phyloP scores from a whole-genome alignment of 2,888 invertebrate species.

The Nomada lathburiana region DNA sequence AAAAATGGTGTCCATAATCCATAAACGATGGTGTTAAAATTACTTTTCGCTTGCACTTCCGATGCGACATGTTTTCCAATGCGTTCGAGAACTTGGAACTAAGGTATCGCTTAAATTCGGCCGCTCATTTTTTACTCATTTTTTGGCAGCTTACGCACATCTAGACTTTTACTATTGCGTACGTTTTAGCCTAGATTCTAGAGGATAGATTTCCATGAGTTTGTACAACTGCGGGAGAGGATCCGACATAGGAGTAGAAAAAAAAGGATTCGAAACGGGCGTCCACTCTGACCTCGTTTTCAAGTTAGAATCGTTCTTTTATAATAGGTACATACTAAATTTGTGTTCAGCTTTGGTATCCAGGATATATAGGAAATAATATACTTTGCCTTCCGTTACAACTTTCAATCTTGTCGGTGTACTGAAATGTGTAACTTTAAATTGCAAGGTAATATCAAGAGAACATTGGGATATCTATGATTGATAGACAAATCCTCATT shows the following conservation, averaged over 20 bases:
- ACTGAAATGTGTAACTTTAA: too few species aligned
- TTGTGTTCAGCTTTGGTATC: background rate
- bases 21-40: background rate
- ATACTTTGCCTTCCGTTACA: background rate
- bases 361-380: background rate
- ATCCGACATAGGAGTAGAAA: background rate
- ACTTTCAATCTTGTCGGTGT: too few species aligned
- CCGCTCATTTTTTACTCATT: too few species aligned
- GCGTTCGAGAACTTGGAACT: too few species aligned
- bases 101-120: too few species aligned
- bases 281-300: constrained; percentile 9
- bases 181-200: background rate
- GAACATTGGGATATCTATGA: background rate
- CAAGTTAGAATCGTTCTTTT: background rate
- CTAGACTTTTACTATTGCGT: background rate
- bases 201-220: constrained; percentile 1
- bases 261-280: background rate
- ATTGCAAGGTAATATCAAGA: background rate
- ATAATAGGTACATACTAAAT: background rate
- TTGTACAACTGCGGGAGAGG: background rate
- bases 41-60: background rate
- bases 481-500: background rate
- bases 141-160: too few species aligned
- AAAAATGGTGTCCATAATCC: background rate
- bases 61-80: background rate